Evolutionary conservation across 2,797 vertebrate species (phyloP).

Genomic region (Gymnothorax reevesii): DNA sequence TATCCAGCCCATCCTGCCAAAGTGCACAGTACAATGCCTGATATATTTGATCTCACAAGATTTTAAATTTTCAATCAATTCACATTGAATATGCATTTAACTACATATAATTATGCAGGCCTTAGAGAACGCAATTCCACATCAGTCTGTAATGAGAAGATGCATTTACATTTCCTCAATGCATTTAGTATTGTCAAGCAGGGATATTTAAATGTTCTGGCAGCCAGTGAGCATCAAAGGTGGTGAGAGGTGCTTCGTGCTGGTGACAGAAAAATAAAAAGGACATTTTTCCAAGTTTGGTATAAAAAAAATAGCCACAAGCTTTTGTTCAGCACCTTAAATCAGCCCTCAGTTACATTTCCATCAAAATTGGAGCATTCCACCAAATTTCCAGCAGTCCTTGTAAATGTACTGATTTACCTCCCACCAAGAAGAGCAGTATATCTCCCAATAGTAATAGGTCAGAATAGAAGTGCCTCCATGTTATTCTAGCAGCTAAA

Average conservation of each 20-base stretch:
- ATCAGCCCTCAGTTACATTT: not conserved
- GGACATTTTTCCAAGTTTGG: not conserved
- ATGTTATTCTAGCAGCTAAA: not conserved
- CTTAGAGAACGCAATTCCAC: not conserved
- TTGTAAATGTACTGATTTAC: not conserved
- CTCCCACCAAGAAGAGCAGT: not conserved
- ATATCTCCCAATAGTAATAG: not conserved
- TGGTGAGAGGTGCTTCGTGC: not conserved
- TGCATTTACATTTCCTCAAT: not conserved
- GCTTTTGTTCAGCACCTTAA: not conserved
- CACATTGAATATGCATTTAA: not conserved
- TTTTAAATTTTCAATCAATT: not conserved
- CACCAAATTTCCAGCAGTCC: not conserved
- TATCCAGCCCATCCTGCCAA: not conserved
- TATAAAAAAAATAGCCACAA: not conserved
- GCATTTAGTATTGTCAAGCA: no score
- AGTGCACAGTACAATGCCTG: not conserved
- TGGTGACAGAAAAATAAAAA: not conserved
- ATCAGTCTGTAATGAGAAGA: not conserved
- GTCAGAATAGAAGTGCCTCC: not conserved
- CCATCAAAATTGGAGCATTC: not conserved
- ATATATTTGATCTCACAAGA: not conserved
- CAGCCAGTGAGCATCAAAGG: constrained; percentile 6
- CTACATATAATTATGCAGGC: not conserved
- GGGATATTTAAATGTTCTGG: not conserved